These are phyloP conservation scores for Napeogenes sylphis DNA, from an alignment of 2,888 invertebrate species.

Conservation along the genomic window DNA sequence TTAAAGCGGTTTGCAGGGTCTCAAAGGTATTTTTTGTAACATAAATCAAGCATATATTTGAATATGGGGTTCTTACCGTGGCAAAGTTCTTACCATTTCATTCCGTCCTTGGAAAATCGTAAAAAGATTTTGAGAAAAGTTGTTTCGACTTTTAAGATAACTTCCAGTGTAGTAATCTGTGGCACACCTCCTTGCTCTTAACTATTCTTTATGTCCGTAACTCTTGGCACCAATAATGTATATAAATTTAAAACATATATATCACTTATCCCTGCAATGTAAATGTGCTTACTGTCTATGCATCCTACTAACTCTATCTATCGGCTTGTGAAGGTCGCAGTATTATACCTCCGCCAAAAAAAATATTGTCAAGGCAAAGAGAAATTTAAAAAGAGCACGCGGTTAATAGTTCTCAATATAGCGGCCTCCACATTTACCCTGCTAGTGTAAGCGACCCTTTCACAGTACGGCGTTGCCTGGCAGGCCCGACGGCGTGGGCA, in stretches of 20 bases:
- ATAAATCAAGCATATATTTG: too few relatives aligned
- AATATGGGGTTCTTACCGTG: too few relatives aligned
- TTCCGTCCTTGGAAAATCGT: too few relatives aligned
- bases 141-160: not conserved
- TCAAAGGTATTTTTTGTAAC: too few relatives aligned
- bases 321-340: constrained; percentile 56
- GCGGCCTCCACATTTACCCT: constrained; percentile 50
- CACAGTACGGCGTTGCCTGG: constrained; percentile 76
- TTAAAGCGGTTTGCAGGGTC: not conserved
- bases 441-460: constrained; percentile 76
- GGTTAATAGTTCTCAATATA: constrained; percentile 6
- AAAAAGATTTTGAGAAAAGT: not conserved
- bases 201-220: constrained; percentile 15
- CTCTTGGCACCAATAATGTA: constrained; percentile 1
- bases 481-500: constrained; percentile 99
- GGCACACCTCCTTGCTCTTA: not conserved
- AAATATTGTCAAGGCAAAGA: not conserved
- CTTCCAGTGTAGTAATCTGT: constrained; percentile 1
- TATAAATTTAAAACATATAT: not conserved
- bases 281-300: constrained; percentile 41
- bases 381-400: not conserved
- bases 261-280: constrained; percentile 2
- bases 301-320: constrained; percentile 60
- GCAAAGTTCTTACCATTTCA: too few relatives aligned
- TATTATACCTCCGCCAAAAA: constrained; percentile 16